phyloP scores from a whole-genome alignment of 2,113 vertebrate species.

The Leuciscus idus region DNA sequence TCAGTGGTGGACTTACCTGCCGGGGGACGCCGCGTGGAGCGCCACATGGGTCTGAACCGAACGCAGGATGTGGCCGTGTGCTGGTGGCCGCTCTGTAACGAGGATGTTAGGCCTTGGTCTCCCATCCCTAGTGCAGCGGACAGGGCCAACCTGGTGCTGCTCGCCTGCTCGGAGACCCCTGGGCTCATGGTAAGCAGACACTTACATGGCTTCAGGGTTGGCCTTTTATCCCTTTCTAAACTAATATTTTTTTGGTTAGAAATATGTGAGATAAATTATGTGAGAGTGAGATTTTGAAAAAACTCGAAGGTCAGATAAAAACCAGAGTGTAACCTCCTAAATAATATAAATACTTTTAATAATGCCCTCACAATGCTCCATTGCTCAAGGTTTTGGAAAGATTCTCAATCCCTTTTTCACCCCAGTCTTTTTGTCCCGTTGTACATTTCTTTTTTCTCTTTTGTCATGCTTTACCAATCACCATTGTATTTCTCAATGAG shows the following conservation, averaged over 20 bases:
- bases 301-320: conserved; percentile 51
- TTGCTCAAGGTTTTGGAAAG: conserved; percentile 39
- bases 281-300: neutral
- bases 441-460: conserved; percentile 3
- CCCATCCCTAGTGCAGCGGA: conserved; percentile 79
- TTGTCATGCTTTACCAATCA: neutral
- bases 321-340: conserved; percentile 51
- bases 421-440: neutral
- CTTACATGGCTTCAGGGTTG: conserved; percentile 11
- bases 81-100: conserved; percentile 85
- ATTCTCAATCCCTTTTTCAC: conserved; percentile 14
- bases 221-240: neutral
- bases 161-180: conserved; percentile 79
- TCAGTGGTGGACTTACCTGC: conserved; percentile 80
- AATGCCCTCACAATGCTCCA: conserved; percentile 37
- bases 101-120: conserved; percentile 87
- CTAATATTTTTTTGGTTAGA: neutral
- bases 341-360: conserved; percentile 58
- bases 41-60: conserved; percentile 79
- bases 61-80: conserved; percentile 85
- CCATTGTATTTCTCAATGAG: neutral
- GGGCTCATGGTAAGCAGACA: conserved; percentile 83
- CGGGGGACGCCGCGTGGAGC: conserved; percentile 72
- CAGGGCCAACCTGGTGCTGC: conserved; percentile 85
- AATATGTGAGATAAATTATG: neutral